phyloP scores from a whole-genome alignment of 2,113 vertebrate species.

The Chunga burmeisteri region DNA sequence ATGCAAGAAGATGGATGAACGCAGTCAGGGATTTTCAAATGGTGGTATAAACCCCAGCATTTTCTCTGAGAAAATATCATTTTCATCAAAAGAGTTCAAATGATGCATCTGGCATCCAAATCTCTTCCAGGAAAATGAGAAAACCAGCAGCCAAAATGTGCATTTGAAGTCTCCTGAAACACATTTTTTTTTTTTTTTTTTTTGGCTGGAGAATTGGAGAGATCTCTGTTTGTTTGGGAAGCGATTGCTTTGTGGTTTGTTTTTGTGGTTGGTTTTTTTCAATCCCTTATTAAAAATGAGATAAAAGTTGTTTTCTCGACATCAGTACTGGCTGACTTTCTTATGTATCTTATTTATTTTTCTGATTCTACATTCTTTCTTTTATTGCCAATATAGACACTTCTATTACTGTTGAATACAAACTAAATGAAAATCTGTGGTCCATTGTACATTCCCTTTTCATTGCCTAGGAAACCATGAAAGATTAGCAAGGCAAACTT shows the following conservation, averaged over 20 bases:
- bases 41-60: not conserved
- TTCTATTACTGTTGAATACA: not conserved
- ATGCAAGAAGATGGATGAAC: not conserved
- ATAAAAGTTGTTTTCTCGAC: not conserved
- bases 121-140: not conserved
- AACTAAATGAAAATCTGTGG: not conserved
- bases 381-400: not conserved
- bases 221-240: not conserved
- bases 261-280: not conserved
- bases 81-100: not conserved
- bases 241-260: not conserved
- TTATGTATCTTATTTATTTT: not conserved
- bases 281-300: not conserved
- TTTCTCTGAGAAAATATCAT: not conserved
- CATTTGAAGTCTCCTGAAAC: not conserved
- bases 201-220: not conserved
- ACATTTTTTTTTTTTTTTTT: not conserved
- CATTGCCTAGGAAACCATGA: conserved; percentile 53
- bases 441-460: not conserved
- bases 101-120: not conserved
- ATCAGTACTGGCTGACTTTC: not conserved
- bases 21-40: not conserved
- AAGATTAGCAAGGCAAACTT: conserved; percentile 5
- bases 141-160: not conserved
- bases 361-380: not conserved